Evolutionary conservation across 2,113 vertebrate species (phyloP).

Genomic region (Pteruthius melanotis): DNA sequence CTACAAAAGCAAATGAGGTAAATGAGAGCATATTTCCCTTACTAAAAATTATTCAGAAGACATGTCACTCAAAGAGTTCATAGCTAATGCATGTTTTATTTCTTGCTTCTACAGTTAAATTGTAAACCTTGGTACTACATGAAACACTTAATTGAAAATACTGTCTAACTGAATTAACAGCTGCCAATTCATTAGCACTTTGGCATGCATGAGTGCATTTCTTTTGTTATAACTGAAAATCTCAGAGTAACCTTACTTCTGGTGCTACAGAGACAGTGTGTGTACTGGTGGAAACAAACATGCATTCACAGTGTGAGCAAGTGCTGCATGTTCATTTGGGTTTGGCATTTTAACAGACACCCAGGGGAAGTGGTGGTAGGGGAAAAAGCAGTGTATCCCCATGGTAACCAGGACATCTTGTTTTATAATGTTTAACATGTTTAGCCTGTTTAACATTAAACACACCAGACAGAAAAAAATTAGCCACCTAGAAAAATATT

Average conservation of each 20-base stretch:
- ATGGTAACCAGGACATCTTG: slow-evolving; percentile 49
- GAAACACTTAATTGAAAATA: neutral
- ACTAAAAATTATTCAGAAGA: neutral
- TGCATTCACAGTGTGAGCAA: neutral
- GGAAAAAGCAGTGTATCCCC: neutral
- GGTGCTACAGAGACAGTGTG: neutral
- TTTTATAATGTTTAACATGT: neutral
- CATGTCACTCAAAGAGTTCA: neutral
- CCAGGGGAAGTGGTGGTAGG: neutral
- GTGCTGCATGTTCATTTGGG: neutral
- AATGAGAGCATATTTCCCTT: neutral
- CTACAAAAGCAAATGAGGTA: neutral
- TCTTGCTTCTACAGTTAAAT: neutral
- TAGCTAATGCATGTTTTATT: neutral
- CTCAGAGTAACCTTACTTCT: neutral
- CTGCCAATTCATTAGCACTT: neutral
- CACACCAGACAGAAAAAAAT: neutral
- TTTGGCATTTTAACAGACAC: slow-evolving; percentile 14
- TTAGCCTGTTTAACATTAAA: neutral
- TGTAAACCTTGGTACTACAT: neutral
- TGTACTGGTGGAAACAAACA: neutral
- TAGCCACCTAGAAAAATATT: neutral
- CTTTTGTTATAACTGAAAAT: neutral
- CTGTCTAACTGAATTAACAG: neutral
- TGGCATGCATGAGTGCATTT: neutral